Evolutionary conservation across 1,140 invertebrate species (phyloP).

Genomic region (Ganaspis sp.): DNA sequence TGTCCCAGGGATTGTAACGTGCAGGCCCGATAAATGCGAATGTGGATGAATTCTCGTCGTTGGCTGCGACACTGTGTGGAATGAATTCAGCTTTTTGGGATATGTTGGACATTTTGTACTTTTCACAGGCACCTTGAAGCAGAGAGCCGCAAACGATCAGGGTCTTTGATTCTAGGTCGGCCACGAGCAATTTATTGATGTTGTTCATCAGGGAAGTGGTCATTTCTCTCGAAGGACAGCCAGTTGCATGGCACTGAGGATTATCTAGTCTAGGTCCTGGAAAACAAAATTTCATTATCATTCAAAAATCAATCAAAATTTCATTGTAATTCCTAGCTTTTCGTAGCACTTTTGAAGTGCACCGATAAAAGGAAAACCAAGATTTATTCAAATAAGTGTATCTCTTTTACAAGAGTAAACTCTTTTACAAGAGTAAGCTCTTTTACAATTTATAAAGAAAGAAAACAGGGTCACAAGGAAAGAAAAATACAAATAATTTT

Average conservation of each 20-base stretch:
- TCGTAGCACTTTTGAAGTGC: no score
- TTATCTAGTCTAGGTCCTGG: conserved; percentile 89
- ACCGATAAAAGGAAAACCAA: no score
- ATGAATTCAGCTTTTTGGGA: conserved; percentile 85
- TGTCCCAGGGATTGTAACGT: conserved; percentile 85
- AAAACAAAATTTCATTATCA: no score
- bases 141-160: conserved; percentile 93
- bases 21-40: conserved; percentile 96
- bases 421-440: no score
- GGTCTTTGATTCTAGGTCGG: conserved; percentile 87
- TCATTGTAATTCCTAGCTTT: no score
- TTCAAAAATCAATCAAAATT: no score
- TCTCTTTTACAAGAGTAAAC: no score
- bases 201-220: conserved; percentile 86
- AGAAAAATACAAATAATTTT: no score
- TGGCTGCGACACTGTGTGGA: conserved; percentile 89
- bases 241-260: conserved; percentile 90
- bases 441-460: no score
- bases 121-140: conserved; percentile 90
- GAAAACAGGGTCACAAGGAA: no score
- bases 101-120: conserved; percentile 90
- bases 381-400: no score
- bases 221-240: conserved; percentile 83
- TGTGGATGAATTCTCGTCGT: conserved; percentile 93
- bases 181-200: conserved; percentile 93